Conservation (phyloP, 2,888 invertebrate genomes). For the Tiliacea aurago region DNA sequence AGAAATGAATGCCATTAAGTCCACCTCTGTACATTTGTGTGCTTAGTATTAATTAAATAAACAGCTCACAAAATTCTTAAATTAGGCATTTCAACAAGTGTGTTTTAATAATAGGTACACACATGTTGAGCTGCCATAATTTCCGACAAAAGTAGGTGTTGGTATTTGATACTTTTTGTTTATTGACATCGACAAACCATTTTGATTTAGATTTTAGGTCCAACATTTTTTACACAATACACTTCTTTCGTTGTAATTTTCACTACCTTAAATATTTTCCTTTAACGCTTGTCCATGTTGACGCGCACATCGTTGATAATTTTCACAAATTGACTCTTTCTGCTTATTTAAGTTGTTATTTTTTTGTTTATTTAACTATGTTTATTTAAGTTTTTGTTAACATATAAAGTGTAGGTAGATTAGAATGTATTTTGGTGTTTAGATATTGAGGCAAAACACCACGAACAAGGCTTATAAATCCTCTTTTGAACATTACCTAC, state of each 20-base stretch:
- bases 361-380: no score
- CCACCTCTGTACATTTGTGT: neutral
- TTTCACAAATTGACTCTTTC: constrained; percentile 33
- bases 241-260: constrained; percentile 53
- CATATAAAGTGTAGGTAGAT: neutral
- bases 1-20: neutral
- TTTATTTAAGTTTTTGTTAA: neutral
- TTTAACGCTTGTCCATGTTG: constrained; percentile 4
- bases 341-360: neutral
- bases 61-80: neutral
- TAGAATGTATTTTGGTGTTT: neutral
- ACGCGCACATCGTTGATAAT: constrained; percentile 19
- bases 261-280: constrained; percentile 21
- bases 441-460: neutral
- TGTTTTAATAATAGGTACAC: neutral
- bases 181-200: constrained; percentile 22
- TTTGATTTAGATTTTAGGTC: neutral
- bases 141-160: no score
- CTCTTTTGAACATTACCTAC: neutral
- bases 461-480: neutral
- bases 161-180: neutral
- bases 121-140: neutral
- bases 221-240: neutral
- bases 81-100: neutral
- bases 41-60: neutral